Conservation (phyloP, 2,888 invertebrate species). For the Oithona nana region DNA sequence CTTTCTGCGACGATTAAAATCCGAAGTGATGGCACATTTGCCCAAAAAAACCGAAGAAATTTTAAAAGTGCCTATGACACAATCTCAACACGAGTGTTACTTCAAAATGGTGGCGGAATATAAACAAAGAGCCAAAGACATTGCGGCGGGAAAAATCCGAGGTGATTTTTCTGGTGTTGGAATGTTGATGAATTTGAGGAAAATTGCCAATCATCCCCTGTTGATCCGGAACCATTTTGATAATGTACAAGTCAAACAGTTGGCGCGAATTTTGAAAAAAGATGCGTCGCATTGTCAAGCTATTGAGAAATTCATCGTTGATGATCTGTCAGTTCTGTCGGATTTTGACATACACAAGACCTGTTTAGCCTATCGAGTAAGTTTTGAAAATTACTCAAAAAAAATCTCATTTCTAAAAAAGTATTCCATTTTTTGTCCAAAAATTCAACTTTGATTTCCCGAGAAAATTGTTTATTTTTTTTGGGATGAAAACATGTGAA, state of each 20-base stretch:
- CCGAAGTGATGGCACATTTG: slow-evolving; percentile 45
- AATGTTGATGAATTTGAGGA: slow-evolving; percentile 83
- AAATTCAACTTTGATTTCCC: no score
- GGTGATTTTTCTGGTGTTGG: slow-evolving; percentile 26
- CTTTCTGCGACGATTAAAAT: slow-evolving; percentile 65
- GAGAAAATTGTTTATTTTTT: no score
- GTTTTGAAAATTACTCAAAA: slow-evolving; percentile 18
- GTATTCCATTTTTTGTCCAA: neutral
- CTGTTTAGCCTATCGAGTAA: slow-evolving; percentile 44
- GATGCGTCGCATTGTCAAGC: slow-evolving; percentile 20
- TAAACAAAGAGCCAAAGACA: slow-evolving; percentile 42
- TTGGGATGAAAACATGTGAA: neutral
- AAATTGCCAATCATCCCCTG: slow-evolving; percentile 81
- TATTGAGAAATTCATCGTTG: slow-evolving; percentile 47
- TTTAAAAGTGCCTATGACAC: slow-evolving; percentile 45
- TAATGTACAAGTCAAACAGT: slow-evolving; percentile 49
- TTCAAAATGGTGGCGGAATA: slow-evolving; percentile 43
- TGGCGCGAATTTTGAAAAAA: slow-evolving; percentile 19
- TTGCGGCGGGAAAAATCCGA: neutral
- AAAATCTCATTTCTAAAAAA: neutral
- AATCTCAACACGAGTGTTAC: slow-evolving; percentile 53
- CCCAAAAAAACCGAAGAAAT: slow-evolving; percentile 59
- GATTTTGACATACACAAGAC: slow-evolving; percentile 78
- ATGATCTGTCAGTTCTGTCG: slow-evolving; percentile 67
- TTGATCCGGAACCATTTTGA: slow-evolving; percentile 47